These are phyloP conservation scores for Mythimna ferrago DNA, from an alignment of 2,888 invertebrate species.

Conservation along the genomic window DNA sequence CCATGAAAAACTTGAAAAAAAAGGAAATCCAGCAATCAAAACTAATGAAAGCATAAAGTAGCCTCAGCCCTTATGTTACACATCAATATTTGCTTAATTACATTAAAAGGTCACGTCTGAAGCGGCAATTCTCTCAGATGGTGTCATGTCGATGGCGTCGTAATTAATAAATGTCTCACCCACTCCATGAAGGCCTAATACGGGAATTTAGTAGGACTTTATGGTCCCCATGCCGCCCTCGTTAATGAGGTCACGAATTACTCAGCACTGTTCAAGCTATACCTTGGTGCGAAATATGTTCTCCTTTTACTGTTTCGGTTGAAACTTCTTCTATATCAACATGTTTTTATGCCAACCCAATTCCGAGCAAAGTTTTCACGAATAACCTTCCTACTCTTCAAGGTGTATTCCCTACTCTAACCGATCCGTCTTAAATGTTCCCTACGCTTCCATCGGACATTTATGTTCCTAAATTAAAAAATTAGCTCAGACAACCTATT, in stretches of 20 bases:
- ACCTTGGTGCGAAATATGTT: constrained; percentile 30
- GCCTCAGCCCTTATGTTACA: constrained; percentile 14
- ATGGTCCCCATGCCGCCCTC: constrained; percentile 69
- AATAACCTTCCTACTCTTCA: background rate
- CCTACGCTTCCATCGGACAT: background rate
- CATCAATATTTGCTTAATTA: constrained; percentile 55
- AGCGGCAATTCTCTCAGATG: constrained; percentile 49
- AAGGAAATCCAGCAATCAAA: background rate
- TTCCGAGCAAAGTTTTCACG: background rate
- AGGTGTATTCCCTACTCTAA: background rate
- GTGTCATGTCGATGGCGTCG: constrained; percentile 63
- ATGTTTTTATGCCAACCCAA: background rate
- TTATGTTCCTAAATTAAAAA: constrained; percentile 10
- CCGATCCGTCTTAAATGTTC: too few relatives aligned
- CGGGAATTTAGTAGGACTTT: constrained; percentile 73
- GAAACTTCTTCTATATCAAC: background rate
- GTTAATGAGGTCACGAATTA: constrained; percentile 74
- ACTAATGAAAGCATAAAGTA: constrained; percentile 13
- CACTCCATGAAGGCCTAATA: constrained; percentile 66
- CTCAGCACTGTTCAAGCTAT: constrained; percentile 46
- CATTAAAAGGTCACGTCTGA: constrained; percentile 51
- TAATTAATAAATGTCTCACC: constrained; percentile 73
- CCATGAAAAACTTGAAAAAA: background rate
- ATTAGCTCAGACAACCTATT: background rate
- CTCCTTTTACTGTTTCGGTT: background rate